A percentile compares a stretch with the other conserved stretches of the same genome.
These are phyloP conservation scores for Bubo bubo DNA, from an alignment of 2,113 vertebrate species.

Conservation along the genomic window DNA sequence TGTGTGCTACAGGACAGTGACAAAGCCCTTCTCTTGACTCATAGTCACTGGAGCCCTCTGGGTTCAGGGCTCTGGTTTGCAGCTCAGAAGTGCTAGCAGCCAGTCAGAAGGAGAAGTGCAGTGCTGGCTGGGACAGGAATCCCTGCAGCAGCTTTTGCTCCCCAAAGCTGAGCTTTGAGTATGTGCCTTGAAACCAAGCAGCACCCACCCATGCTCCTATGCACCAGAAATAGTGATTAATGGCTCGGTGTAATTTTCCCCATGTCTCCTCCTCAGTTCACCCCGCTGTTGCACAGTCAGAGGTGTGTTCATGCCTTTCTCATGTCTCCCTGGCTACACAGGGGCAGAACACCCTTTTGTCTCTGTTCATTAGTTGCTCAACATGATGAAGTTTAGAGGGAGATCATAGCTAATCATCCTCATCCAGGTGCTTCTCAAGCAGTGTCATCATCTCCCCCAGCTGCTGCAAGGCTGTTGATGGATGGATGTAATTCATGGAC, in stretches of 20 bases:
- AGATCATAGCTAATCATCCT: background rate
- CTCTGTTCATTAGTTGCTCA: background rate
- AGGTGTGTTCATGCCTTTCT: background rate
- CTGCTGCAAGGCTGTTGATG: background rate
- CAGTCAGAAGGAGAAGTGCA: rapidly evolving
- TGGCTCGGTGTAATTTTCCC: rapidly evolving
- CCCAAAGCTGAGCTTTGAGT: background rate
- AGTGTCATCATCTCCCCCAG: background rate
- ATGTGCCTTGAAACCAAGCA: background rate
- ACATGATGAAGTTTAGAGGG: background rate
- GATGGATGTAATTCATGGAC: background rate
- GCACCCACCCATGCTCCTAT: rapidly evolving
- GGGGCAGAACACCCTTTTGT: background rate
- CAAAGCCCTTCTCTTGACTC: background rate
- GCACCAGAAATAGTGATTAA: background rate
- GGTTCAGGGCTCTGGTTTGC: background rate
- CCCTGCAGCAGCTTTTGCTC: background rate
- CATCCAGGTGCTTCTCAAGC: background rate
- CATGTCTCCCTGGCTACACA: rapidly evolving
- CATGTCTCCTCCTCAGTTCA: rapidly evolving
- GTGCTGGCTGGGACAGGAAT: background rate
- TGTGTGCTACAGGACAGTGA: background rate
- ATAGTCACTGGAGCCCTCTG: background rate
- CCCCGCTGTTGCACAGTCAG: background rate
- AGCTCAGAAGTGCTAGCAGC: background rate